phyloP scores from a whole-genome alignment of 2,113 vertebrate genomes.

The Progne subis region DNA sequence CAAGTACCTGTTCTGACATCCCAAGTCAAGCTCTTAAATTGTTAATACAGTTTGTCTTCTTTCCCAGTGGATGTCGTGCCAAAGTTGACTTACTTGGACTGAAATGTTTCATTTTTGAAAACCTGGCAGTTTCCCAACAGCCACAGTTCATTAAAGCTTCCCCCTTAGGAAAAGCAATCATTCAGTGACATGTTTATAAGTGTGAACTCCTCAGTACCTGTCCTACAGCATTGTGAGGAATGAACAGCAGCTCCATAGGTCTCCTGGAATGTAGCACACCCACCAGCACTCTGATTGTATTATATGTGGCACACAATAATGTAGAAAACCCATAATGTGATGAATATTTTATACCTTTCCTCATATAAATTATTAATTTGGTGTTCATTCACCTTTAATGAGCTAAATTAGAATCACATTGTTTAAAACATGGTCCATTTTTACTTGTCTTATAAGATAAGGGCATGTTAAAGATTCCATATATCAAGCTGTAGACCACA shows the following conservation, averaged over 20 bases:
- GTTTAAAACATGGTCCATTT: not conserved
- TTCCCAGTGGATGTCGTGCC: not conserved
- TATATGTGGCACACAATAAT: not conserved
- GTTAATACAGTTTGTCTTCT: not conserved
- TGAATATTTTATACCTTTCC: constrained; percentile 41
- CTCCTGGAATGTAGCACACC: not conserved
- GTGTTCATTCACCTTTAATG: constrained; percentile 43
- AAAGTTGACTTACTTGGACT: constrained; percentile 16
- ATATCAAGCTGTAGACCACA: not conserved
- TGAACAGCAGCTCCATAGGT: not conserved
- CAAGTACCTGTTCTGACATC: not conserved
- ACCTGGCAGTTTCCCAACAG: not conserved
- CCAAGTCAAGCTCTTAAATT: constrained; percentile 11
- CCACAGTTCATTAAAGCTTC: not conserved
- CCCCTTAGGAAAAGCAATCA: not conserved
- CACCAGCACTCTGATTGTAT: not conserved
- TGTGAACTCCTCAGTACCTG: not conserved
- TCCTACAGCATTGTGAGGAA: not conserved
- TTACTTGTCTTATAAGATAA: not conserved
- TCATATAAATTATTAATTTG: constrained; percentile 8
- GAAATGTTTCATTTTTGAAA: constrained; percentile 10
- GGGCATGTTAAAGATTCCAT: not conserved
- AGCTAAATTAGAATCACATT: constrained; percentile 22
- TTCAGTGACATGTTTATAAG: not conserved
- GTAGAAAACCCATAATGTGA: not conserved